phyloP scores from a whole-genome alignment of 2,888 invertebrate species.

The Eupithecia tripunctaria region DNA sequence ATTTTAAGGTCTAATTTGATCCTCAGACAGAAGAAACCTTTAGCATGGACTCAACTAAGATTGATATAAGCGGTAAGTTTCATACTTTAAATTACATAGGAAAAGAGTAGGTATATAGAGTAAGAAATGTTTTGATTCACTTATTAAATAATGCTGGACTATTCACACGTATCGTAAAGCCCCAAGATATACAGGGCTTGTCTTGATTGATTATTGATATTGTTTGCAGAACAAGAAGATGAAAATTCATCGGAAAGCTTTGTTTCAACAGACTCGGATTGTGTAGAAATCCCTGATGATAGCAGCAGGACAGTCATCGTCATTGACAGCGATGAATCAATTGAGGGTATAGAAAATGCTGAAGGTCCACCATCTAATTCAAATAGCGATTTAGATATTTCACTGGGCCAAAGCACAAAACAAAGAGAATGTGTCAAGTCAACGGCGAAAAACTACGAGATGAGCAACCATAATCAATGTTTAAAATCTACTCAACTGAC shows the following conservation, averaged over 20 bases:
- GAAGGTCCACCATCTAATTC: slow-evolving; percentile 75
- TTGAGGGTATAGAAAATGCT: slow-evolving; percentile 76
- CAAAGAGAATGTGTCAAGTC: slow-evolving; percentile 87
- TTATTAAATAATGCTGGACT: no score
- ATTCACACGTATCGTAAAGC: no score
- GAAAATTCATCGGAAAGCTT: slow-evolving; percentile 85
- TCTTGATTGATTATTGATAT: background rate
- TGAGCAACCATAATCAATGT: slow-evolving; percentile 93
- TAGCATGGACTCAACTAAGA: slow-evolving; percentile 71
- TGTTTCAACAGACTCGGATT: slow-evolving; percentile 79
- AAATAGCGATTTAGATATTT: slow-evolving; percentile 92
- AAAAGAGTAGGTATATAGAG: no score
- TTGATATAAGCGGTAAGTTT: slow-evolving; percentile 59
- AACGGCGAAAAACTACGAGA: slow-evolving; percentile 93
- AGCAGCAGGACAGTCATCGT: slow-evolving; percentile 76
- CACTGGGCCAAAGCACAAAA: slow-evolving; percentile 88
- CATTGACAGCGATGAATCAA: slow-evolving; percentile 82
- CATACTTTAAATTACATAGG: background rate
- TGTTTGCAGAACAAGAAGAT: slow-evolving; percentile 75
- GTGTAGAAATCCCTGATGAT: slow-evolving; percentile 66
- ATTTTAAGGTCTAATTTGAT: slow-evolving; percentile 50
- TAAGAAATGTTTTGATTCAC: no score
- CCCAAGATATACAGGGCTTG: no score
- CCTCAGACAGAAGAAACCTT: slow-evolving; percentile 66
- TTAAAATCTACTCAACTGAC: slow-evolving; percentile 90